Base-by-base conservation (phyloP, 2,113 vertebrate species). In the Pangasianodon hypophthalmus region DNA sequence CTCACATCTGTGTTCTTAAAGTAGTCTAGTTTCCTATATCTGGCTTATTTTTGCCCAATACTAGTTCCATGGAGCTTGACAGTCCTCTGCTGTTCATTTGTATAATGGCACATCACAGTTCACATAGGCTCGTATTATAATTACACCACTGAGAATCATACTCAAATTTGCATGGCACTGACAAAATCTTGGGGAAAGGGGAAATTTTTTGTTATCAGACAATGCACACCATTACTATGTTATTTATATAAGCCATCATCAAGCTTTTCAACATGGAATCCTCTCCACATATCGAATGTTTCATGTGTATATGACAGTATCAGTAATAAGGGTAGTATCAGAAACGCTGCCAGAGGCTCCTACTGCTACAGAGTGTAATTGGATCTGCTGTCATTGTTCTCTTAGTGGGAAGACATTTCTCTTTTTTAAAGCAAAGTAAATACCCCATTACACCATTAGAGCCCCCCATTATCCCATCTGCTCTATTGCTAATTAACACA, bases 1-100 rank as follows among this genome's bases (percentile, higher is more conserved):
- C 67, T 29, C 71, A 44, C 6, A 0, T 73, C 6, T 73, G 6
- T 73, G 69, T 26, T 77, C 4, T 75, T 26, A 46, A 48, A 48
- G 73, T 73, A 24, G 46, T 29, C 46, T 8, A 50, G 26, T 50
- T 26, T 5, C n/a, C 32, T 32, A 80, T 29, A 52, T 50, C 26
- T 50, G 75, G 21, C 50, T 77, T 50, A 29, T 44, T 79, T 46
- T 80, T 8, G 1, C 19, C 77, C 77, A 50, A 6, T n/a, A 80
- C 46, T 52, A 16, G 21, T 79, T 87, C 54, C 73, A 60, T 79
- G 58, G 89, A 84, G n/a, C 79, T 84, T 79, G 89, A 92, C 87
- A 88, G 60, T 58, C 91, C 89, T 88, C 91, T 92, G 58, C 82
- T 88, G 91, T 67, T 50, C 64, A 83, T 41, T 88, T 46, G 32